Evolutionary conservation across 2,888 invertebrate species (phyloP).

Genomic region (Micoletzkya japonica): DNA sequence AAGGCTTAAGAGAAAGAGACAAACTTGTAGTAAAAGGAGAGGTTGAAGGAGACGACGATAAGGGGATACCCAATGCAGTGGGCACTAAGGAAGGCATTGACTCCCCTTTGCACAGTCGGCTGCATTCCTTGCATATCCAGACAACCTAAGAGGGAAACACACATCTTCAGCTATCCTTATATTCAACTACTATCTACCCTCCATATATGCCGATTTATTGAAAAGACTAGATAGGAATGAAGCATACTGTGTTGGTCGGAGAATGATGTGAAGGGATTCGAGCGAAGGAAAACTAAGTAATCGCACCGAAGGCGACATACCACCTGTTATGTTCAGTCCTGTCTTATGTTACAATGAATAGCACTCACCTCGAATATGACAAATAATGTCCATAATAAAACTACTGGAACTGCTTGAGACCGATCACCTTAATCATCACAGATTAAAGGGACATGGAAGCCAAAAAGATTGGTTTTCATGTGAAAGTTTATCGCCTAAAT

Average conservation of each 20-base stretch:
- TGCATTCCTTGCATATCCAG: constrained; percentile 31
- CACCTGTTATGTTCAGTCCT: too few species aligned
- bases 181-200: too few species aligned
- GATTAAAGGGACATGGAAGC: too few species aligned
- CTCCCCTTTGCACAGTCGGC: constrained; percentile 34
- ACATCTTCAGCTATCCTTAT: too few species aligned
- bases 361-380: constrained; percentile 50
- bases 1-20: constrained; percentile 6
- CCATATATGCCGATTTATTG: too few species aligned
- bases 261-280: constrained; percentile 1
- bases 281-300: constrained; percentile 30
- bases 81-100: constrained; percentile 59
- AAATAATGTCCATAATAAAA: constrained; percentile 44
- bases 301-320: constrained; percentile 26
- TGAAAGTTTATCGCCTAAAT: too few species aligned
- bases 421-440: too few species aligned
- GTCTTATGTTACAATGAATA: constrained; percentile 37
- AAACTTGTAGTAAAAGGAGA: constrained; percentile 46
- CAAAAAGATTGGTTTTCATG: too few species aligned
- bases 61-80: constrained; percentile 87
- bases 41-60: constrained; percentile 74
- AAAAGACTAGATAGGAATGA: too few species aligned
- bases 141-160: constrained; percentile 30
- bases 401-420: constrained; percentile 40
- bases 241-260: too few species aligned